A percentile compares a stretch with the other conserved stretches of the same genome.
Conservation (phyloP, 2,797 vertebrate species). For the Propithecus perrieri region DNA sequence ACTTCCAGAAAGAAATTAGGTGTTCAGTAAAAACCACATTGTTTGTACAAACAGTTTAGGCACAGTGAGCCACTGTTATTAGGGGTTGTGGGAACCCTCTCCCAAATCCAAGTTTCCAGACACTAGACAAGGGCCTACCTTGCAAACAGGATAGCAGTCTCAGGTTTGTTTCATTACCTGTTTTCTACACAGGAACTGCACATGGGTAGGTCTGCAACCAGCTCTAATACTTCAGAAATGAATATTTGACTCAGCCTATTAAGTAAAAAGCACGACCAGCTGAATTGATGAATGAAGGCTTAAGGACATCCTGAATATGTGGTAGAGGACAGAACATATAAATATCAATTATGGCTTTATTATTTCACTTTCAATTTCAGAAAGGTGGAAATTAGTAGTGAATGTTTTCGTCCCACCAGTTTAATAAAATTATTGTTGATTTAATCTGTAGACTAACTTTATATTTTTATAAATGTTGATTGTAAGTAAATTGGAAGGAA, state of each 20-base stretch:
- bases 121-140: background rate
- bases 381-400: background rate
- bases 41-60: background rate
- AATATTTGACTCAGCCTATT: background rate
- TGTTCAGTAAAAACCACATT: background rate
- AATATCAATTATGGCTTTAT: background rate
- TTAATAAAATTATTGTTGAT: background rate
- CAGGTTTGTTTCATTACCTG: background rate
- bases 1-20: background rate
- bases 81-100: background rate
- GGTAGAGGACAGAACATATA: background rate
- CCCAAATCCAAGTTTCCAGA: background rate
- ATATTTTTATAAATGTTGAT: background rate
- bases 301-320: background rate
- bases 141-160: background rate
- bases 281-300: background rate
- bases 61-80: background rate
- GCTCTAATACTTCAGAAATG: background rate
- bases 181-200: background rate
- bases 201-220: background rate
- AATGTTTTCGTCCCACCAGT: background rate
- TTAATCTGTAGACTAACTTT: background rate
- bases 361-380: background rate
- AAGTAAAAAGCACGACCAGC: background rate
- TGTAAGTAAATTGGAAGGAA: constrained; percentile 1